phyloP scores from a whole-genome alignment of 2,113 vertebrate genomes.

The Paraplagusia blochii region DNA sequence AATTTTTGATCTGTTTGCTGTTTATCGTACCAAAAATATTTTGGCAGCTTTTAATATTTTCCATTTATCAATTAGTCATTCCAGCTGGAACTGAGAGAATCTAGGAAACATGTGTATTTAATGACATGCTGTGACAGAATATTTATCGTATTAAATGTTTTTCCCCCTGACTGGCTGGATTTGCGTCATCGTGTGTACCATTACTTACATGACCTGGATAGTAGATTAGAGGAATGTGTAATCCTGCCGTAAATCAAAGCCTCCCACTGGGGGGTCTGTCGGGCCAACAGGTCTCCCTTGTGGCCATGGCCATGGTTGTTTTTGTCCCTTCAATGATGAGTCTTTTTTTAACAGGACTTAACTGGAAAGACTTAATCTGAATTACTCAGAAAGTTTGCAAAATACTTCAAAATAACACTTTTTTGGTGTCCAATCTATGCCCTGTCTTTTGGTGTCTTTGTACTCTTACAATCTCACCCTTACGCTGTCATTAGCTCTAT shows the following conservation, averaged over 20 bases:
- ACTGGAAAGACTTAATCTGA: too few relatives aligned
- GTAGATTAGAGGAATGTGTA: conserved; percentile 49
- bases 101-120: not conserved
- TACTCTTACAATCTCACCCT: conserved; percentile 22
- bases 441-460: conserved; percentile 1
- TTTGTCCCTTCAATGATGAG: conserved; percentile 2
- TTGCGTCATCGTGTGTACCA: conserved; percentile 6
- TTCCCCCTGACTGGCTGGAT: not conserved
- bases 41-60: not conserved
- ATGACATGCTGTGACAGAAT: not conserved
- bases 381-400: too few relatives aligned
- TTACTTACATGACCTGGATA: conserved; percentile 43
- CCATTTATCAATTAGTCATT: too few relatives aligned
- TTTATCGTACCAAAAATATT: too few relatives aligned
- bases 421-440: not conserved
- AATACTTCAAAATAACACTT: too few relatives aligned
- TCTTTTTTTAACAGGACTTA: not conserved
- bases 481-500: conserved; percentile 28
- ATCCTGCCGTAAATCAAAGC: conserved; percentile 39
- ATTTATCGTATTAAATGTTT: not conserved
- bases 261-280: conserved; percentile 1
- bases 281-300: conserved; percentile 7
- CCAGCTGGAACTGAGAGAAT: too few relatives aligned
- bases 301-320: conserved; percentile 6
- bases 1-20: too few relatives aligned